These are phyloP conservation scores for Latheticus oryzae DNA, from an alignment of 2,888 invertebrate genomes.

Conservation along the genomic window DNA sequence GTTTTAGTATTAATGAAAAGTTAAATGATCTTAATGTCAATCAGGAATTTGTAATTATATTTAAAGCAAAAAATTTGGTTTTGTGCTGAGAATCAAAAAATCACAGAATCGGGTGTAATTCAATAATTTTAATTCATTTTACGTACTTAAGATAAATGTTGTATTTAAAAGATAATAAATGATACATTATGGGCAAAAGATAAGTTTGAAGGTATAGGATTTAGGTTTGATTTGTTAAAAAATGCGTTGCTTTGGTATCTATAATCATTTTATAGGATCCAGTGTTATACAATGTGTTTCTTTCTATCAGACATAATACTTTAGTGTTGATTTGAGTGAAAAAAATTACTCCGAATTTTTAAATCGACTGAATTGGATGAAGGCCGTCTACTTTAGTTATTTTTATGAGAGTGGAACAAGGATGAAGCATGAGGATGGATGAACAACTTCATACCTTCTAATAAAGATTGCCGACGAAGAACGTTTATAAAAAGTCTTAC, in stretches of 20 bases:
- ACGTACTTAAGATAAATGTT: too few relatives aligned
- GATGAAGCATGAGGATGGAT: slow-evolving; percentile 36
- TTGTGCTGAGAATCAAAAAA: too few relatives aligned
- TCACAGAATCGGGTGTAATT: slow-evolving; percentile 8
- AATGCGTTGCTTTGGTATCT: too few relatives aligned
- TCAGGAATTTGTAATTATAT: slow-evolving; percentile 12
- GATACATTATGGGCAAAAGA: too few relatives aligned
- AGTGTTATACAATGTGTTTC: too few relatives aligned
- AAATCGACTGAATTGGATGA: slow-evolving; percentile 29
- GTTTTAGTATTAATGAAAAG: slow-evolving; percentile 4
- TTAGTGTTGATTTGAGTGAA: slow-evolving; percentile 6
- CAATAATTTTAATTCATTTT: too few relatives aligned
- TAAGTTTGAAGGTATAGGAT: too few relatives aligned
- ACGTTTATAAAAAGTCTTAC: slow-evolving; percentile 45
- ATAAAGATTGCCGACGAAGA: slow-evolving; percentile 45
- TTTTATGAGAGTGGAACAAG: slow-evolving; percentile 32
- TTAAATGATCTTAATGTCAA: slow-evolving; percentile 7
- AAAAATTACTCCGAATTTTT: slow-evolving; percentile 20
- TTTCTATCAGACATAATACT: slow-evolving; percentile 1
- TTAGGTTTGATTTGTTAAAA: too few relatives aligned
- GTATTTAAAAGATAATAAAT: too few relatives aligned
- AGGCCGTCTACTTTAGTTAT: slow-evolving; percentile 38
- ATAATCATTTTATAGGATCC: too few relatives aligned
- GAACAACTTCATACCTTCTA: slow-evolving; percentile 43
- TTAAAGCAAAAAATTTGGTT: too few relatives aligned